Evolutionary conservation across 2,797 vertebrate species (phyloP), one percentile per base, ranked within the genome.

Genomic region (Coilia nasus): DNA sequence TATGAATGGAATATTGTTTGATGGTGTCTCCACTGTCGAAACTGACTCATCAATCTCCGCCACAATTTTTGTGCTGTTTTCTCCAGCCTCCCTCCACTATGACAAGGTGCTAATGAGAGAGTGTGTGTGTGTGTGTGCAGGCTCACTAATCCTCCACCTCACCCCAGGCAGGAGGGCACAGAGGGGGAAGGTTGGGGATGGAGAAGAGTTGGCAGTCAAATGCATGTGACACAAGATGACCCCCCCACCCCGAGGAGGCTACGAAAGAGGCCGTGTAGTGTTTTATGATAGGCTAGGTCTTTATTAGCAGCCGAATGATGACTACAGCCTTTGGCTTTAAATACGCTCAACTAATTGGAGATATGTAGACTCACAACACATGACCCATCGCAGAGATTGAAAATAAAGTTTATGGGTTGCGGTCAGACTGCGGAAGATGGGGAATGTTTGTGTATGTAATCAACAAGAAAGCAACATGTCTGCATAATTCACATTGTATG

Each of bases 241-340:
- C 71, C 71, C 62, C 67, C 17, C 71, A 31, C 71, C 62, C 67
- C 17, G 35, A 78, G 35, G 71, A 21, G 35, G 35, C 71, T 41
- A 31, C 0, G 17, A 41, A 44, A 12, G 35, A 19, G 17, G 17
- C 71, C 31, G 35, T 44, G 35, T 78, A 78, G 71, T 78, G 71
- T 78, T 78, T 78, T 78, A 78, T 78, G 71, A 78, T 78, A 44
- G 35, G 31, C 71, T 7, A 78, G 35, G 71, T 78, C 71, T 78
- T 78, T 44, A 78, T 78, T 78, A 78, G 71, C 35, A 6, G 71
- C 50, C 31, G 1, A 21, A 41, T 6, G 19, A 78, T 78, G 31
- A 44, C 71, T 78, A 31, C 71, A 44, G 71, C 35, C 35, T 9
- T 44, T 78, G 71, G 71, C 71, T 78, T 44, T 78, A 78, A 78